A percentile compares a stretch with the other conserved stretches of the same genome.
These are phyloP conservation scores for Vireo griseus DNA, from an alignment of 2,797 vertebrate genomes.

Conservation along the genomic window DNA sequence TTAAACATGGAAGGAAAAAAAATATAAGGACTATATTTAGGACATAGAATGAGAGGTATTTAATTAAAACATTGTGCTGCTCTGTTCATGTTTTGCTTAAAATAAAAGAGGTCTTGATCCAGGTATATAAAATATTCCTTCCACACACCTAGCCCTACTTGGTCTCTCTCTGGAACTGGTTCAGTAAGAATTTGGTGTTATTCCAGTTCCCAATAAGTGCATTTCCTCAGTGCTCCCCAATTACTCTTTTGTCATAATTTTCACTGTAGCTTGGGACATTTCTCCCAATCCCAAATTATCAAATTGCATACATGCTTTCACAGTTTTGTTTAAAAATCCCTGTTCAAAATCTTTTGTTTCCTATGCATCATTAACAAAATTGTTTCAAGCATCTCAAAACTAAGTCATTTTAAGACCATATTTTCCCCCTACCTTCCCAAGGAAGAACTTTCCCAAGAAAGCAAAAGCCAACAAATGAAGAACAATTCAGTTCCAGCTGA, in stretches of 20 bases:
- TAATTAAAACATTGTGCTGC: background rate
- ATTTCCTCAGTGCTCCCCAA: background rate
- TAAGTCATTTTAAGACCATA: background rate
- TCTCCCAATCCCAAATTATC: background rate
- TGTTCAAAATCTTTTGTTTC: background rate
- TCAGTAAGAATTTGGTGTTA: background rate
- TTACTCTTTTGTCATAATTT: background rate
- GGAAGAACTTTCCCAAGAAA: background rate
- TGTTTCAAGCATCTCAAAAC: background rate
- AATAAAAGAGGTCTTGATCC: background rate
- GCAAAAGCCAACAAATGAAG: background rate
- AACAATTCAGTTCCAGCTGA: background rate
- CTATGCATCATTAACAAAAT: background rate
- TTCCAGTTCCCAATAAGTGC: background rate
- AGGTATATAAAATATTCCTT: background rate
- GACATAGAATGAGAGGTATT: background rate
- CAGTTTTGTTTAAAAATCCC: background rate
- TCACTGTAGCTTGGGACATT: background rate
- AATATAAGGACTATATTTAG: background rate
- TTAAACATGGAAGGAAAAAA: background rate
- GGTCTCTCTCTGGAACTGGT: background rate
- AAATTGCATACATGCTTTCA: background rate
- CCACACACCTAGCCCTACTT: background rate
- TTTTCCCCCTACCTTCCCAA: background rate
- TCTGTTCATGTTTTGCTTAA: background rate